A percentile compares a stretch with the other conserved stretches of the same genome.
phyloP scores from a whole-genome alignment of 2,113 vertebrate species.

The Orcinus orca region DNA sequence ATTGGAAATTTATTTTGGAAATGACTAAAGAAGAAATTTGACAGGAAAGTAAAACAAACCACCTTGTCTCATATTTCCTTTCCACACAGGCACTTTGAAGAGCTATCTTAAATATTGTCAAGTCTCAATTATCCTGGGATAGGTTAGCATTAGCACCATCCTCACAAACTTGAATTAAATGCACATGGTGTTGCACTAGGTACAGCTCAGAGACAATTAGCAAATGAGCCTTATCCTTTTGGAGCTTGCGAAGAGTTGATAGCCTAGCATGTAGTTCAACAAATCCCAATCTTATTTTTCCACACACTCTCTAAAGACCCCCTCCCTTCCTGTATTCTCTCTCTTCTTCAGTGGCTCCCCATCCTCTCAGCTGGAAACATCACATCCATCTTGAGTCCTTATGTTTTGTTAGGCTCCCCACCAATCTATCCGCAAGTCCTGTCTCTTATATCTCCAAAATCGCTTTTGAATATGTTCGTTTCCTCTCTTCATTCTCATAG shows the following conservation, averaged over 20 bases:
- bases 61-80: conserved; percentile 54
- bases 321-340: not conserved
- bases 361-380: conserved; percentile 18
- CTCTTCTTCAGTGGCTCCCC: not conserved
- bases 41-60: conserved; percentile 53
- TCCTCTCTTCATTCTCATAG: not conserved
- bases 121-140: conserved; percentile 25
- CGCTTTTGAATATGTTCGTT: conserved; percentile 33
- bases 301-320: not conserved
- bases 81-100: conserved; percentile 34
- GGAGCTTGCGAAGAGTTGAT: not conserved
- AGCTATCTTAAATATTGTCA: conserved; percentile 32
- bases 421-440: not conserved
- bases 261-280: not conserved
- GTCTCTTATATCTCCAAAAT: conserved; percentile 35
- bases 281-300: conserved; percentile 24
- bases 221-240: not conserved
- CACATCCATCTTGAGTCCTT: conserved; percentile 41
- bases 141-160: not conserved
- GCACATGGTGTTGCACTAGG: not conserved
- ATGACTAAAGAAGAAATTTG: conserved; percentile 47
- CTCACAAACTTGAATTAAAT: not conserved
- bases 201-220: conserved; percentile 3
- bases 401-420: not conserved
- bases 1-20: conserved; percentile 66